Percentiles rank a stretch among this genome's conserved stretches.
These are phyloP conservation scores for Metalampra italica DNA, from an alignment of 2,888 invertebrate species.

Conservation along the genomic window DNA sequence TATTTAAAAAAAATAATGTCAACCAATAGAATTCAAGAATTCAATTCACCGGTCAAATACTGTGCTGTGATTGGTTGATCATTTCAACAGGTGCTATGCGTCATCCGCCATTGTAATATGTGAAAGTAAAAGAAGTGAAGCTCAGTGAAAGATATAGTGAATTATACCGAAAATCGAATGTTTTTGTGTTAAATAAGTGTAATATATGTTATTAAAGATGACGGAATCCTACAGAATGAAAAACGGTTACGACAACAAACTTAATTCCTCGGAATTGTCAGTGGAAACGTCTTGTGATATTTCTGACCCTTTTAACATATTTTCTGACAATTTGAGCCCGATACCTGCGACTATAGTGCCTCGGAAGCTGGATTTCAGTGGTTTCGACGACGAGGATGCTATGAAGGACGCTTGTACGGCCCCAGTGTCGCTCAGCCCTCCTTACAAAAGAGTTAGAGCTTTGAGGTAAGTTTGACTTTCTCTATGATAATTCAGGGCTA, in stretches of 20 bases:
- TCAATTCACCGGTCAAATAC: slow-evolving; percentile 61
- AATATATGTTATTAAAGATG: slow-evolving; percentile 55
- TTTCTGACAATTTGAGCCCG: slow-evolving; percentile 79
- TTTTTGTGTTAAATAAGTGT: slow-evolving; percentile 46
- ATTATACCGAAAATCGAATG: slow-evolving; percentile 42
- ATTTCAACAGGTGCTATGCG: slow-evolving; percentile 72
- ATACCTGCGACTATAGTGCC: slow-evolving; percentile 75
- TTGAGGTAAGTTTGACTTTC: slow-evolving; percentile 59
- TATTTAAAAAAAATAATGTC: slow-evolving; percentile 45
- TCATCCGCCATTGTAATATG: slow-evolving; percentile 73
- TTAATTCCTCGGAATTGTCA: slow-evolving; percentile 76
- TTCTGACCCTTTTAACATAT: slow-evolving; percentile 79
- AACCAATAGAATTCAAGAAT: slow-evolving; percentile 52
- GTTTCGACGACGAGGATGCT: slow-evolving; percentile 66
- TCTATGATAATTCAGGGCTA: slow-evolving; percentile 15
- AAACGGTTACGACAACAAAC: slow-evolving; percentile 50
- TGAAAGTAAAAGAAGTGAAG: slow-evolving; percentile 19
- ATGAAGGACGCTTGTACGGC: slow-evolving; percentile 48
- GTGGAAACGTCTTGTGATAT: slow-evolving; percentile 81
- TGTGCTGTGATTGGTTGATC: slow-evolving; percentile 48
- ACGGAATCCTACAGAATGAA: slow-evolving; percentile 71
- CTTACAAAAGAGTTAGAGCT: slow-evolving; percentile 79
- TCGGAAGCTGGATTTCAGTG: slow-evolving; percentile 79
- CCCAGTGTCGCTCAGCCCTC: slow-evolving; percentile 66
- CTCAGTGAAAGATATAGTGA: slow-evolving; percentile 53